Base-by-base conservation (phyloP, 2,888 invertebrate species). In the Amorpha juglandis region DNA sequence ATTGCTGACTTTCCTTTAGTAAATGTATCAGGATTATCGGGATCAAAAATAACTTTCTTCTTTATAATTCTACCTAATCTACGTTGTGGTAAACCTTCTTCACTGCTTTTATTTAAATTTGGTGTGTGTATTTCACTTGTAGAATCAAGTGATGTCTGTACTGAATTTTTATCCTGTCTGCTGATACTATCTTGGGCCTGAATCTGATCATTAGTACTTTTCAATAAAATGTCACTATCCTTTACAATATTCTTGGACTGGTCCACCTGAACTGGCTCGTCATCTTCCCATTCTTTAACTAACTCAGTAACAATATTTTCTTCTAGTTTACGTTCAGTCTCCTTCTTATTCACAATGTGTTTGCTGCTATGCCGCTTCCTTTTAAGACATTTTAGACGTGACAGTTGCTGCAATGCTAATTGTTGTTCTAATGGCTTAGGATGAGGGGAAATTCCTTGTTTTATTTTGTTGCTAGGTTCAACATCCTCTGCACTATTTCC, bases 41-140 rank as follows among this genome's bases (percentile, higher is more conserved):
- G 96, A 85, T 96, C 96, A 95, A 96, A 96, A 72, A 96, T 96
- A 6, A 96, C 95, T 87, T 96, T 96, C 71, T 95, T 95, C 79
- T 96, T 96, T 38, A 96, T 96, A 21, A 96, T 92, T 74, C 96
- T 87, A 19, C 91, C 85, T 47, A 88, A 79, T 75, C 93, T 84
- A 62, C 88, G 82, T 68, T 89, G 90, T 1, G 90, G 89, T 68
- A 84, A 87, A 33, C 74, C 67, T 70, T 91, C 90, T 77, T 88
- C 90, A 68, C 71, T 74, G 75, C 77, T 82, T 70, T 86, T 91
- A 69, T 72, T 84, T 45, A 73, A 66, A 67, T 71, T 78, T 55
- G 78, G 71, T 62, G 71, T 69, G 69, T 78, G 79, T 27, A 79
- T 81, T 66, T 90, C 88, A 80, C 71, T 78, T 38, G 75, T 71